These are phyloP conservation scores for Ciconia stormi DNA, from an alignment of 2,113 vertebrate genomes.

Conservation along the genomic window DNA sequence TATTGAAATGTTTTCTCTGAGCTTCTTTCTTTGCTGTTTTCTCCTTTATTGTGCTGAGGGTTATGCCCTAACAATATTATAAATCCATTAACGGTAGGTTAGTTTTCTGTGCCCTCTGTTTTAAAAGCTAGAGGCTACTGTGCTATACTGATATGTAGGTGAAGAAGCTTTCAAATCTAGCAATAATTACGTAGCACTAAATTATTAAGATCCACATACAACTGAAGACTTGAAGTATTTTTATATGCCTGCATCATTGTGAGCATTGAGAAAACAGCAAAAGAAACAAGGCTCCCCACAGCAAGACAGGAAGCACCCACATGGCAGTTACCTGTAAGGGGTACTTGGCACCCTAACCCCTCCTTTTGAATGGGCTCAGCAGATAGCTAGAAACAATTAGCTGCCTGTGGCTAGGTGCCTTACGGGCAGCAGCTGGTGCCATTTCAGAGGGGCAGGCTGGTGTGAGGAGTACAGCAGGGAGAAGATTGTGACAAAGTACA, in stretches of 20 bases:
- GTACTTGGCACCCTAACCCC: not conserved
- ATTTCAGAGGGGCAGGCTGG: not conserved
- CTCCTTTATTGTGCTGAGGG: not conserved
- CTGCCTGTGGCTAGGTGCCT: not conserved
- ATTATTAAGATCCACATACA: not conserved
- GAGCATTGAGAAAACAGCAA: not conserved
- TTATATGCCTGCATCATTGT: not conserved
- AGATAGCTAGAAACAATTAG: not conserved
- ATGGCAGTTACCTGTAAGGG: not conserved
- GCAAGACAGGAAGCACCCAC: not conserved
- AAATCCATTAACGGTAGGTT: not conserved
- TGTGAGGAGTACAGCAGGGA: not conserved
- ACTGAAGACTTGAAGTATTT: not conserved
- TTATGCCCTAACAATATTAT: not conserved
- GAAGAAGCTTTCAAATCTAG: not conserved
- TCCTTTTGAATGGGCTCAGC: accelerated
- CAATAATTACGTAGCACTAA: not conserved
- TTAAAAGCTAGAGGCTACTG: not conserved
- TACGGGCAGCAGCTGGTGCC: not conserved
- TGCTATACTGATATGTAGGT: accelerated
- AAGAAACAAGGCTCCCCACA: not conserved
- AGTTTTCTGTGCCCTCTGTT: not conserved
- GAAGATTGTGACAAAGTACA: not conserved
- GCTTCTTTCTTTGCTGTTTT: not conserved
- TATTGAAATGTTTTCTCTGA: not conserved